Percentiles rank a stretch among this genome's conserved stretches.
Conservation (phyloP, 2,113 vertebrate genomes). For the Sisor rabdophorus region DNA sequence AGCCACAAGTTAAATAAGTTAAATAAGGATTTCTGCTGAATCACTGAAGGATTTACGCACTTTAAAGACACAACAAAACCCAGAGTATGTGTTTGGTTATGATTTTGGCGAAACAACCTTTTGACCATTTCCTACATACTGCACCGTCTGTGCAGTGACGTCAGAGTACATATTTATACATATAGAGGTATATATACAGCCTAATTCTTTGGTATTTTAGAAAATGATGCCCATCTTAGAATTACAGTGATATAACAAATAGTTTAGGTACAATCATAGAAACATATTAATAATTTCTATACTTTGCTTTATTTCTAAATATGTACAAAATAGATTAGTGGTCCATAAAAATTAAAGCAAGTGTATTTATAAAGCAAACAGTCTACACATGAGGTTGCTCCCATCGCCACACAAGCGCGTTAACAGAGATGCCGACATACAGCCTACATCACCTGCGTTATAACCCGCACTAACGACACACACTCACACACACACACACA, state of each 20-base stretch:
- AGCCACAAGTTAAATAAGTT: background rate
- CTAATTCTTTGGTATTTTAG: background rate
- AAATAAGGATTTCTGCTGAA: background rate
- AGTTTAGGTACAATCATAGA: too few relatives aligned
- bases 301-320: background rate
- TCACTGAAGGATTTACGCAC: background rate
- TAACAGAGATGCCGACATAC: background rate
- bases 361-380: conserved; percentile 5
- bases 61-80: background rate
- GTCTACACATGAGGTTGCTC: background rate
- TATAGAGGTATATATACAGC: background rate
- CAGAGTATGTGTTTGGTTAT: background rate
- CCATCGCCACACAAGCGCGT: background rate
- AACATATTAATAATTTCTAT: too few relatives aligned
- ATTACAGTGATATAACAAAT: too few relatives aligned
- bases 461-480: background rate
- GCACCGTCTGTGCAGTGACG: background rate
- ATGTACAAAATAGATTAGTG: background rate
- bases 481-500: too few relatives aligned
- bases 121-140: background rate
- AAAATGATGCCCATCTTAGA: too few relatives aligned
- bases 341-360: background rate
- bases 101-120: background rate
- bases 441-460: background rate
- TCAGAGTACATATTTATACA: background rate